These are phyloP conservation scores for Sylvia borin DNA, from an alignment of 2,797 vertebrate species.

Conservation along the genomic window DNA sequence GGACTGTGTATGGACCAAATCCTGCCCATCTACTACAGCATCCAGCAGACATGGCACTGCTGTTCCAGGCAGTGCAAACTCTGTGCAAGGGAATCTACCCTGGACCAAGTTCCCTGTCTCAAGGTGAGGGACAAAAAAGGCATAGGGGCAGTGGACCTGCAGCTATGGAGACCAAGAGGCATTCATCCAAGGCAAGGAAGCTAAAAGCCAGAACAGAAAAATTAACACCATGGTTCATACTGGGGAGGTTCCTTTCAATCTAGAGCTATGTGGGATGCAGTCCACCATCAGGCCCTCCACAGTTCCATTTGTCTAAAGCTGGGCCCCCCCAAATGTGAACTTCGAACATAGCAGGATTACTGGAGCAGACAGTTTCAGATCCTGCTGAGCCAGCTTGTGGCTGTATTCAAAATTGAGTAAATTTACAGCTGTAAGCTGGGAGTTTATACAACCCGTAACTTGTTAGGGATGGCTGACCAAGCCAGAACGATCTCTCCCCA, in stretches of 20 bases:
- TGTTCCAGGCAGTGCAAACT: rapidly evolving
- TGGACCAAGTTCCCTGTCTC: background rate
- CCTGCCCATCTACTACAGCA: background rate
- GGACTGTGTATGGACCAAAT: background rate
- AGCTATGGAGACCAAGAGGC: background rate
- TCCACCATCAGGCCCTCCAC: background rate
- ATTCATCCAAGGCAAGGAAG: background rate
- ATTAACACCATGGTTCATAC: background rate
- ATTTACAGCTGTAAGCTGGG: constrained; percentile 66
- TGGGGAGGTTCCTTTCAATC: background rate
- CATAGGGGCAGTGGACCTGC: background rate
- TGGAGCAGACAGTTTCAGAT: constrained; percentile 67
- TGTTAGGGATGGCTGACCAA: constrained; percentile 69
- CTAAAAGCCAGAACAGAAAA: background rate
- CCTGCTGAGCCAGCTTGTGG: constrained; percentile 75
- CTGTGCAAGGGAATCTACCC: background rate
- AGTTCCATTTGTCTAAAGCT: background rate
- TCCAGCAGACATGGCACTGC: background rate
- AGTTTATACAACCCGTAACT: constrained; percentile 75
- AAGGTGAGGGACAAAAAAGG: background rate
- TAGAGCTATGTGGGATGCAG: rapidly evolving
- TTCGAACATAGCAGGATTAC: constrained; percentile 28
- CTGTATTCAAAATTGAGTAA: constrained; percentile 72
- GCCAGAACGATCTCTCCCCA: constrained; percentile 50
- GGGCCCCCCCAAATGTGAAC: constrained; percentile 18